Base-by-base conservation (phyloP, 2,113 vertebrate genomes). In the Marmota monax region DNA sequence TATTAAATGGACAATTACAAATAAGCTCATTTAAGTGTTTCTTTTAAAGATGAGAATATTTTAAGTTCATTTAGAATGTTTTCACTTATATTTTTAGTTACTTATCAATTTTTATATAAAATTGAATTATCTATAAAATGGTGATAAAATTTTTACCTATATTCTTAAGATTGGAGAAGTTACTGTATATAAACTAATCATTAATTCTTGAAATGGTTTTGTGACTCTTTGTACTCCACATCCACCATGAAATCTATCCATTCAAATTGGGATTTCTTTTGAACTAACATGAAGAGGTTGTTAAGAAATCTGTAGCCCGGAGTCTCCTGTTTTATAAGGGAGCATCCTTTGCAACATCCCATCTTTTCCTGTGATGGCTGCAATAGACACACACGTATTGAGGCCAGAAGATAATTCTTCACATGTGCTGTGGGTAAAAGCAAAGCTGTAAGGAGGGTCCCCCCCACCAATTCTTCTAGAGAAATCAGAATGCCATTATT, bases 341-440 rank as follows among this genome's bases (percentile, higher is more conserved):
- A 96, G 76, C 76, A 0, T 83, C 32, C 93, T 93, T 94, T 65
- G 88, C 88, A 58, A 87, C 45, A 32, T 70, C 29, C 72, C 97
- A 18, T 94, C 77, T 67, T 97, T 97, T 98, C 97, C 88, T 85
- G 2, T 95, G 97, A 90, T 96, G 92, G 39, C 78, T 48, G 29
- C 88, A 96, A 61, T 51, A 95, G 96, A 82, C 65, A 94, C 45
- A 94, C 51, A 45, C 73, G 56, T 7, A 58, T 58, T 58, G 29
- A 67, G 69, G 53, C 89, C 87, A 96, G 93, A 98, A 97, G 92
- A 94, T 88, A n/a, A 63, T 94, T 97, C 95, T 96, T 94, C 69
- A 88, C 92, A 91, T 94, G 61, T 73, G 51, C 51, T 51, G 5
- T 53, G 87, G 78, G 86, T 58, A 58, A 77, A 77, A 97, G 18